Evolutionary conservation across 2,888 invertebrate species (phyloP).

Genomic region (Callyntrura sp.): DNA sequence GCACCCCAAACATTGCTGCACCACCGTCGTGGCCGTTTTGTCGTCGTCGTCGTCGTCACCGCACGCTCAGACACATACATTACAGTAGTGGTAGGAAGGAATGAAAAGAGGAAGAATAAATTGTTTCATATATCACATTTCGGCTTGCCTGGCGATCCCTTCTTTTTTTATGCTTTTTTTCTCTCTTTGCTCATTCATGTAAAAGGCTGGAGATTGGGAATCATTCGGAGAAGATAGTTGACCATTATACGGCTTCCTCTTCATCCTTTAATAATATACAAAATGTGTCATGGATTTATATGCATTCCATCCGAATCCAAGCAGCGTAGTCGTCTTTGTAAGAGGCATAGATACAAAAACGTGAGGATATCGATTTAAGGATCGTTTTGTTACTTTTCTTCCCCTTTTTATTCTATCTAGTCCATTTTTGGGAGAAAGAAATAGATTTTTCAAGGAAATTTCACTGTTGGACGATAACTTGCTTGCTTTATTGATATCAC

Average conservation of each 20-base stretch:
- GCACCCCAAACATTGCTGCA: neutral
- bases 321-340: no score
- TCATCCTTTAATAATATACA: conserved; percentile 40
- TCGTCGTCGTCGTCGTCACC: neutral
- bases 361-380: conserved; percentile 39
- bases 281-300: conserved; percentile 46
- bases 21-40: no score
- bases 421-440: conserved; percentile 33
- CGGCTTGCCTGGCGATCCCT: conserved; percentile 51
- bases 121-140: conserved; percentile 75
- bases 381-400: conserved; percentile 11
- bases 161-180: conserved; percentile 54
- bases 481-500: conserved; percentile 51
- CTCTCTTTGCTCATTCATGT: conserved; percentile 69
- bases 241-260: conserved; percentile 40
- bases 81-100: neutral
- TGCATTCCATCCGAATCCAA: conserved; percentile 6
- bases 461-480: conserved; percentile 17
- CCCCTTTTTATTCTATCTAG: conserved; percentile 37
- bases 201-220: conserved; percentile 65
- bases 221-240: conserved; percentile 52
- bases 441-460: conserved; percentile 59
- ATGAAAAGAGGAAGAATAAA: conserved; percentile 51
- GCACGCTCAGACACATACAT: neutral
- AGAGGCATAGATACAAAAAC: neutral